These are phyloP conservation scores for Aspidoscelis tigris DNA, from an alignment of 2,113 vertebrate species.

Conservation along the genomic window DNA sequence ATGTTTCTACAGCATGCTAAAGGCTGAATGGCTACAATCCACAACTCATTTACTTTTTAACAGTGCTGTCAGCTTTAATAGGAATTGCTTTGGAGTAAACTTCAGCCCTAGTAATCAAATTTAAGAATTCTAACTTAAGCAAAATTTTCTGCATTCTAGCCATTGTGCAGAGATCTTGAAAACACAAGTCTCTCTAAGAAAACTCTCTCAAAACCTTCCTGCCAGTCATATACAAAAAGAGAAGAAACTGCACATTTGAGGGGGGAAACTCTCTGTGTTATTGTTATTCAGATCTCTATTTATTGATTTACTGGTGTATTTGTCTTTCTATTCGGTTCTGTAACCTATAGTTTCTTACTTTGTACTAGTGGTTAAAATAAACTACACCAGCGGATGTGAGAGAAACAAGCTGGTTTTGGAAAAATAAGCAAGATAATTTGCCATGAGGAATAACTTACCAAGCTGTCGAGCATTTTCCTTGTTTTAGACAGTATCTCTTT, in stretches of 20 bases:
- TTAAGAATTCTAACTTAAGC: slow-evolving; percentile 17
- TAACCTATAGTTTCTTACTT: neutral
- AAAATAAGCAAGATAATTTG: neutral
- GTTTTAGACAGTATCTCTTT: too few species aligned
- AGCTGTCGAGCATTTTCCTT: too few species aligned
- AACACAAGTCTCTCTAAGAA: neutral
- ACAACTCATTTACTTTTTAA: slow-evolving; percentile 27
- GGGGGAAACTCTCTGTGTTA: neutral
- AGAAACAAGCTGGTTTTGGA: neutral
- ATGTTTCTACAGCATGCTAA: neutral
- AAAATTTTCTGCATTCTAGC: slow-evolving; percentile 21
- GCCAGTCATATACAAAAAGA: neutral
- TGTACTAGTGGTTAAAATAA: neutral
- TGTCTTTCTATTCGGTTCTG: too few species aligned
- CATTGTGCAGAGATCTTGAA: neutral
- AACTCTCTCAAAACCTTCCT: neutral
- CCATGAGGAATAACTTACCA: neutral
- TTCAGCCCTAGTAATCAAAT: slow-evolving; percentile 3
- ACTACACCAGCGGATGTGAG: neutral
- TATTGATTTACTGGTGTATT: too few species aligned
- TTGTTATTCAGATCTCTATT: neutral
- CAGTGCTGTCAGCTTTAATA: slow-evolving; percentile 14
- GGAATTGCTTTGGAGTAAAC: slow-evolving; percentile 7
- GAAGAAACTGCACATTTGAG: neutral
- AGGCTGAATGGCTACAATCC: slow-evolving; percentile 5